Evolutionary conservation across 2,888 invertebrate genomes (phyloP), one percentile per base, ranked within the genome.

Genomic region (Stenolophus ochropezus): DNA sequence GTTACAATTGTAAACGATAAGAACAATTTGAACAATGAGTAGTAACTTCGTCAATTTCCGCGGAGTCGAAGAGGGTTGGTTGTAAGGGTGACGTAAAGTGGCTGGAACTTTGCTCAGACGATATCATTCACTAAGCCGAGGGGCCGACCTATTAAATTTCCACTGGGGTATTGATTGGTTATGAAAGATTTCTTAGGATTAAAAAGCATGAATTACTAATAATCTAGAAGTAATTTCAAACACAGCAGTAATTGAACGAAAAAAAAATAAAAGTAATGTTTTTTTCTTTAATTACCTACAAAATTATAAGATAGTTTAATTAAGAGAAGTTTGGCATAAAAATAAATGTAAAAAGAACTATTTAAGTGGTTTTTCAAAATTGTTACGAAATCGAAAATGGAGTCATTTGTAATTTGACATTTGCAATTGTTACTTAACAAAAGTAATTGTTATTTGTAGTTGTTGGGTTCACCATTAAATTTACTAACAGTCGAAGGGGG

Each of bases 31-130:
- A 79, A 79, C 79, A 79, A 79, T 79, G 79, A 69, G 51, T 69
- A 27, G 65, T 81, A 85, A 85, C 83, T 85, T 85, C 83, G 84
- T 84, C 84, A 85, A 85, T 85, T 85, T 85, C 84, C 84, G 84
- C 83, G 21, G 18, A 49, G 71, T 2, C 47, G 23, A 16, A 47
- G 21, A 75, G 23, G 14, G 33, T 42, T 42, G 11, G 23, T 49
- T 20, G 49, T 21, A 4, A 14, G 47, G 73, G 77, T 77, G 61
- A 77, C 42, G 42, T 77, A 79, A 79, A 69, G 79, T 78, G 49
- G 58, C 58, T 33, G 53, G 69, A 71, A 79, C 69, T 27, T 79
- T 79, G 69, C 18, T n/a, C 53, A 49, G 53, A 53, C 49, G 71
- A 79, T 71, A 79, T 79, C 69, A 79, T 79, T 79, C 79, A 79